These are phyloP conservation scores for Yasuhikotakia modesta DNA, from an alignment of 2,797 vertebrate species.

Conservation along the genomic window DNA sequence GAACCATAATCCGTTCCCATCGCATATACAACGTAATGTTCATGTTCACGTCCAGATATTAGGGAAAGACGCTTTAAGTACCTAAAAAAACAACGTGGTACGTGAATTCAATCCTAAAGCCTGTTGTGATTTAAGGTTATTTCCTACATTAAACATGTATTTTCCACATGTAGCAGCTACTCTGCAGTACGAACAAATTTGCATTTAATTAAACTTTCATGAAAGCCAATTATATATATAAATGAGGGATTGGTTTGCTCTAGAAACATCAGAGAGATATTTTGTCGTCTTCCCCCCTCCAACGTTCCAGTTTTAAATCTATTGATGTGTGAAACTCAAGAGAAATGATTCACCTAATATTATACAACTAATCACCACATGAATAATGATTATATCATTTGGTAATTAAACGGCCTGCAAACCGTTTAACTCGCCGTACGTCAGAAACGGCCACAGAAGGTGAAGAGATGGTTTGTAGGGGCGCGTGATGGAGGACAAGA, in stretches of 20 bases:
- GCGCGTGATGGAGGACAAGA: slow-evolving; percentile 40
- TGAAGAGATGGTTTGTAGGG: slow-evolving; percentile 76
- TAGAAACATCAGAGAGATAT: slow-evolving; percentile 70
- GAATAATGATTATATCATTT: slow-evolving; percentile 95
- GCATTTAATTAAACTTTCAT: slow-evolving; percentile 76
- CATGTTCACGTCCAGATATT: too few relatives aligned
- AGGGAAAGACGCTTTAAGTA: too few relatives aligned
- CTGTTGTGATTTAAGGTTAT: neutral
- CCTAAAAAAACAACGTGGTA: neutral
- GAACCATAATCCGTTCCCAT: neutral
- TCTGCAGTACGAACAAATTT: slow-evolving; percentile 51
- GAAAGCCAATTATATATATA: slow-evolving; percentile 75
- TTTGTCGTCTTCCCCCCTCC: slow-evolving; percentile 69
- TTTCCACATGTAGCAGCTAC: neutral
- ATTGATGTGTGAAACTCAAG: slow-evolving; percentile 96
- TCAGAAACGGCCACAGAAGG: slow-evolving; percentile 85
- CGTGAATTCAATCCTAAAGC: neutral
- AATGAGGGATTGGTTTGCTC: slow-evolving; percentile 66
- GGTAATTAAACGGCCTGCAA: slow-evolving; percentile 98
- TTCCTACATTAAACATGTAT: neutral
- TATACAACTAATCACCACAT: slow-evolving; percentile 96
- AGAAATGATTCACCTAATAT: slow-evolving; percentile 93
- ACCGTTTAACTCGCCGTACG: slow-evolving; percentile 89
- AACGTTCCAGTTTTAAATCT: slow-evolving; percentile 77
- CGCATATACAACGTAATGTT: neutral